These are phyloP conservation scores for Odontocerum albicorne DNA, from an alignment of 2,888 invertebrate species.

Conservation along the genomic window DNA sequence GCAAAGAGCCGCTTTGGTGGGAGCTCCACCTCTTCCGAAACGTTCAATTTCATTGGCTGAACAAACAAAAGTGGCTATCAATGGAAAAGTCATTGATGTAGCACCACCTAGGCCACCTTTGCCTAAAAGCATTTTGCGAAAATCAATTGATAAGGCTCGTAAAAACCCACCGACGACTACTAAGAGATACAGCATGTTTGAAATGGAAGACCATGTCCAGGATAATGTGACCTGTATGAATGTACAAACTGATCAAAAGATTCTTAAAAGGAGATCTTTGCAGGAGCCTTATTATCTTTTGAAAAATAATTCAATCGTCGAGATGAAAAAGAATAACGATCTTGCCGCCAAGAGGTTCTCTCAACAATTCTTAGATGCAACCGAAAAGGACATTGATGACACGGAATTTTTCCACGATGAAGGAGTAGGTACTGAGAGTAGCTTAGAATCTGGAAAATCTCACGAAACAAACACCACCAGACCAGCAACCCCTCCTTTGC, in stretches of 20 bases:
- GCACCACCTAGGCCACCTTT: slow-evolving; percentile 72
- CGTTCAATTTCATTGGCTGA: slow-evolving; percentile 67
- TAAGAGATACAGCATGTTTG: slow-evolving; percentile 81
- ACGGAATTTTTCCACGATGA: slow-evolving; percentile 62
- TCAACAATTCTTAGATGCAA: slow-evolving; percentile 56
- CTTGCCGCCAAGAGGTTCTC: slow-evolving; percentile 55
- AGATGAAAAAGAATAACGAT: slow-evolving; percentile 55
- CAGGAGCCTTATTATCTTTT: slow-evolving; percentile 71
- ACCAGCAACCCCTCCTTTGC: slow-evolving; percentile 57
- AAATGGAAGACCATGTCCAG: slow-evolving; percentile 63
- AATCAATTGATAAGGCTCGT: slow-evolving; percentile 60
- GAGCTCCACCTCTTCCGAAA: slow-evolving; percentile 64
- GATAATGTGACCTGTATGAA: slow-evolving; percentile 51
- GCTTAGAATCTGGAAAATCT: slow-evolving; percentile 61
- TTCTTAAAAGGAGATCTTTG: slow-evolving; percentile 70
- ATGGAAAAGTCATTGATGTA: slow-evolving; percentile 52
- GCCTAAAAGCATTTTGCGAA: slow-evolving; percentile 72
- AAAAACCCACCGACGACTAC: slow-evolving; percentile 53
- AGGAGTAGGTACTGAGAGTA: slow-evolving; percentile 63
- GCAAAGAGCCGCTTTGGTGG: slow-evolving; percentile 46
- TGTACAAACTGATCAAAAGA: slow-evolving; percentile 55
- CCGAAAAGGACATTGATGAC: slow-evolving; percentile 57
- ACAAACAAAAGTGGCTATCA: slow-evolving; percentile 48
- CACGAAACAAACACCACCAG: slow-evolving; percentile 55
- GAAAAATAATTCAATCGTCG: slow-evolving; percentile 52